Evolutionary conservation across 2,888 invertebrate genomes (phyloP), one percentile per base, ranked within the genome.

Genomic region (Lasius fuliginosus): DNA sequence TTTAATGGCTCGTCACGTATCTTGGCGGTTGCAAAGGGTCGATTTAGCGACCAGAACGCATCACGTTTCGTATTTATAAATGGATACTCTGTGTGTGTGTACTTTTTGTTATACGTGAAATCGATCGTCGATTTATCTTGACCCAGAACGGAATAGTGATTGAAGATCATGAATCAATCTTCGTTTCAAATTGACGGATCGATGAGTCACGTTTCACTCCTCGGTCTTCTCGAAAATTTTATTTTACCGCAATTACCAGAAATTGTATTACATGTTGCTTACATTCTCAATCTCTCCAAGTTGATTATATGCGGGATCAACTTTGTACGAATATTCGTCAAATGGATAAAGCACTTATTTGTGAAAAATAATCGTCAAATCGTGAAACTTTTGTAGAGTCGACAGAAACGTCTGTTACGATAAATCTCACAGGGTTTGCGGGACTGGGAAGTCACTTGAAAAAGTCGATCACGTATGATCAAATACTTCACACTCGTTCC

Each of bases 1-100:
- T 90, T 90, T 87, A 81, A 86, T 87, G 84, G 85, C 90, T 86
- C 86, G 91, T 90, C 92, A 92, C 92, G 92, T 92, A 91, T 65
- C 77, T 11, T 27, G 56, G 83, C 62, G 53, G 86, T 82, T 86
- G 85, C 87, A 81, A 67, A 60, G 77, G 82, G 82, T 83, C 79
- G 77, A 42, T 74, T 64, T 83, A 30, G 74, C 79, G 46, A 88
- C 69, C 65, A 82, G 64, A 64, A 71, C 68, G 62, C 40, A n/a
- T 62, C 69, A 58, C 65, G 74, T 73, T 49, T 33, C 18, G 81
- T 84, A 87, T 82, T 87, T 85, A 85, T 84, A 87, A 81, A 74
- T 67, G 73, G 60, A 56, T 30, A 82, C n/a, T 53, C 30, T 8
- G 2, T 15, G 56, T 36, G 36, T 53, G 60, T 56, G 67, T 83